phyloP scores from a whole-genome alignment of 2,113 vertebrate genomes.

The Eolophus roseicapilla region DNA sequence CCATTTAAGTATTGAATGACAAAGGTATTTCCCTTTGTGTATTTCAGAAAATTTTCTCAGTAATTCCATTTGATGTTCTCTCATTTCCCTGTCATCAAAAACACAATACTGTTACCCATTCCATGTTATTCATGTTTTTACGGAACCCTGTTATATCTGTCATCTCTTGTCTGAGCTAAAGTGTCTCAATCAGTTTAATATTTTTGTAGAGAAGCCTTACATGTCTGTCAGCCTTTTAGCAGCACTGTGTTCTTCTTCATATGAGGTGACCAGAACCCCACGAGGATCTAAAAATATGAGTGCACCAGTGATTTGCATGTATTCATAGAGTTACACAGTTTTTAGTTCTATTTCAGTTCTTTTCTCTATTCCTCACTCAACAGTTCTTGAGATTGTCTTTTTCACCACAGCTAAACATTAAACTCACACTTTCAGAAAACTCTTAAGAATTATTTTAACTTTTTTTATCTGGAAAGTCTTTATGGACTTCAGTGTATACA shows the following conservation, averaged over 20 bases:
- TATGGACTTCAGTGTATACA: not conserved
- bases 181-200: not conserved
- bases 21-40: not conserved
- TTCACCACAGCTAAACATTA: not conserved
- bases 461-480: not conserved
- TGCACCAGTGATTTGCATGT: not conserved
- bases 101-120: not conserved
- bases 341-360: not conserved
- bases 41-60: not conserved
- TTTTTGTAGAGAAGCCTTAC: not conserved
- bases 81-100: not conserved
- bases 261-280: not conserved
- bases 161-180: not conserved
- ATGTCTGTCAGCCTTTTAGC: not conserved
- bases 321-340: not conserved
- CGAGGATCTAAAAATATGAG: not conserved
- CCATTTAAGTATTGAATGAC: conserved; percentile 9
- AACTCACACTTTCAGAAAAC: not conserved
- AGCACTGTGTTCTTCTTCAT: not conserved
- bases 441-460: not conserved
- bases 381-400: not conserved
- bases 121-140: not conserved
- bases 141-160: not conserved
- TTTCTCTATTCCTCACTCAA: not conserved
- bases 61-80: not conserved